Base-by-base conservation (phyloP, 1,140 invertebrate genomes). In the Lordiphosa collinella region DNA sequence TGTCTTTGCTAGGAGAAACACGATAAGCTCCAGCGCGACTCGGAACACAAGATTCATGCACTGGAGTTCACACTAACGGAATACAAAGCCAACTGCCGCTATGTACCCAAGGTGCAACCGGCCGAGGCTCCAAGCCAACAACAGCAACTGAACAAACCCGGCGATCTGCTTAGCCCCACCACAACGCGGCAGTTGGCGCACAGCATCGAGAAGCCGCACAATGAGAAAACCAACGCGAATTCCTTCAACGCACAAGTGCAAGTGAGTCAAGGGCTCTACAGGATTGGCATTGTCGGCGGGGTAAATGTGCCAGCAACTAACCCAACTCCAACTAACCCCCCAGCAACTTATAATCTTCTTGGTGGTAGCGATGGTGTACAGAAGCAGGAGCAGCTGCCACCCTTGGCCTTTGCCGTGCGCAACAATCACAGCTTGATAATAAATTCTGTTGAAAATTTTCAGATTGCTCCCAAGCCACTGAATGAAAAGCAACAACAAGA, bases 391-490 rank as follows among this genome's bases (percentile, higher is more conserved):
- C 46, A 46, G 31, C 22, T 38, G 14, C 66, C 52, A 35, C 47
- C 53, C 13, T 35, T 60, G 38, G 44, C 66, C 18, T 76, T 61
- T 35, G 65, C 64, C 22, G 55, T 47, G 25, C 65, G 55, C 46
- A 78, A 79, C 54, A 86, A 88, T 71, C 61, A 78, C 34, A 88
- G 86, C 48, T 56, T 75, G 52, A 89, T 89, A 74, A 32, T 89
- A 73, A 87, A 88, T 65, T 89, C 88, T 69, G 87, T 89, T 82
- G 88, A 89, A 89, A 89, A 89, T 76, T 89, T 89, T 89, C 88
- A 89, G 88, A 89, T 89, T 50, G 69, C 73, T n/a, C 86, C 74
- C 31, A 74, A 88, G 35, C 53, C 61, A 11, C 46, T 67, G 11
- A 65, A 66, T 37, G 64, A 68, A 43, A 67, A 66, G 36, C 43